phyloP scores from a whole-genome alignment of 2,888 invertebrate species.

The Drosophila neoperkinsi region DNA sequence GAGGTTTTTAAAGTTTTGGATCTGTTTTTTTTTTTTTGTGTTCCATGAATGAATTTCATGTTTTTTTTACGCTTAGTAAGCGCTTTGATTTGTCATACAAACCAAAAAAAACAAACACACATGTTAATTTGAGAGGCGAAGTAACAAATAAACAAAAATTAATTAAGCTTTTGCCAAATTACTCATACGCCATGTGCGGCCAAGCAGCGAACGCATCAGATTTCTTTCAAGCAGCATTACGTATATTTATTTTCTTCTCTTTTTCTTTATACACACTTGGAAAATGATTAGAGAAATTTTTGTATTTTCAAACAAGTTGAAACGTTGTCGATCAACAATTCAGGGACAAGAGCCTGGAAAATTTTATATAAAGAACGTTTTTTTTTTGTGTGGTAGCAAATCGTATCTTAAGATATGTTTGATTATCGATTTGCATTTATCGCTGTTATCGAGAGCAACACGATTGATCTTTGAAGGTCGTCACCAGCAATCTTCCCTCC shows the following conservation, averaged over 20 bases:
- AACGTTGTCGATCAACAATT: not conserved
- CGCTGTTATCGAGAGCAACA: not conserved
- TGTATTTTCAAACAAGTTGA: not conserved
- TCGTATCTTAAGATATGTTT: not conserved
- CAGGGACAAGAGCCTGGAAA: not conserved
- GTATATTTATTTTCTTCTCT: conserved; percentile 23
- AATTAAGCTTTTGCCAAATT: conserved; percentile 55
- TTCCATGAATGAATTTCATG: conserved; percentile 72
- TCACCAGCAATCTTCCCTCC: no score
- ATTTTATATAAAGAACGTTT: not conserved
- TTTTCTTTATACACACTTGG: not conserved
- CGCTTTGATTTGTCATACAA: conserved; percentile 67
- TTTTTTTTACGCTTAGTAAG: conserved; percentile 72
- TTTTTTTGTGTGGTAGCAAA: not conserved
- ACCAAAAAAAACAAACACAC: conserved; percentile 32
- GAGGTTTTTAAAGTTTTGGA: conserved; percentile 23
- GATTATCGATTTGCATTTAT: not conserved
- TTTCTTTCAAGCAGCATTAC: conserved; percentile 44
- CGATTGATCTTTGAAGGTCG: no score
- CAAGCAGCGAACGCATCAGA: conserved; percentile 31
- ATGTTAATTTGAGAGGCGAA: conserved; percentile 64
- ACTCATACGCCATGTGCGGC: conserved; percentile 64
- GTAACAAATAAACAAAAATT: conserved; percentile 25
- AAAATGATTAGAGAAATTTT: conserved; percentile 1
- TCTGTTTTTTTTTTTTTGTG: conserved; percentile 28